Conservation (phyloP, 1,140 invertebrate genomes). For the Meloidogyne hapla region DNA sequence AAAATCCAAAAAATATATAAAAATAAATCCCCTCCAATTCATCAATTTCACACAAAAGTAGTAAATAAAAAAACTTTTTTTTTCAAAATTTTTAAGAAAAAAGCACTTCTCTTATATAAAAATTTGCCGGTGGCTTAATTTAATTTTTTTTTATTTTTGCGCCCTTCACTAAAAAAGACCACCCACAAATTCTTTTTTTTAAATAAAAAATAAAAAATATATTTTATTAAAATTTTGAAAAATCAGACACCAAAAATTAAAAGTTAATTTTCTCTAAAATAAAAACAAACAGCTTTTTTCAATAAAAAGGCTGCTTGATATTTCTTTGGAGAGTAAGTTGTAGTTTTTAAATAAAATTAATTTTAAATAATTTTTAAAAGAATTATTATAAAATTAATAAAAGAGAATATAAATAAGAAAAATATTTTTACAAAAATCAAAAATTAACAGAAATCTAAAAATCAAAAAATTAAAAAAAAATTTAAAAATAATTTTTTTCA, state of each 20-base stretch:
- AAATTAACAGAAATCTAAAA: no score
- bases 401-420: no score
- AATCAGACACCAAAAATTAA: not conserved
- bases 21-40: not conserved
- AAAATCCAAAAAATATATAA: not conserved
- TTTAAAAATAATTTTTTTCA: no score
- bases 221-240: not conserved
- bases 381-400: no score
- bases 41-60: not conserved
- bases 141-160: not conserved
- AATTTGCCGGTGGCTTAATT: not conserved
- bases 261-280: no score
- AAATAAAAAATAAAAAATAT: not conserved
- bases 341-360: no score
- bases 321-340: no score
- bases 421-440: no score
- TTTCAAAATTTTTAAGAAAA: conserved; percentile 7
- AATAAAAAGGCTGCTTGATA: no score
- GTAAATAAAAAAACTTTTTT: not conserved
- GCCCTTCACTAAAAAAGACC: not conserved
- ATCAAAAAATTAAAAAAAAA: no score
- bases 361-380: no score
- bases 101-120: not conserved
- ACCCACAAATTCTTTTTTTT: conserved; percentile 1
- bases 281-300: no score